Base-by-base conservation (phyloP, 1,140 invertebrate genomes). In the Sycophila sp. region DNA sequence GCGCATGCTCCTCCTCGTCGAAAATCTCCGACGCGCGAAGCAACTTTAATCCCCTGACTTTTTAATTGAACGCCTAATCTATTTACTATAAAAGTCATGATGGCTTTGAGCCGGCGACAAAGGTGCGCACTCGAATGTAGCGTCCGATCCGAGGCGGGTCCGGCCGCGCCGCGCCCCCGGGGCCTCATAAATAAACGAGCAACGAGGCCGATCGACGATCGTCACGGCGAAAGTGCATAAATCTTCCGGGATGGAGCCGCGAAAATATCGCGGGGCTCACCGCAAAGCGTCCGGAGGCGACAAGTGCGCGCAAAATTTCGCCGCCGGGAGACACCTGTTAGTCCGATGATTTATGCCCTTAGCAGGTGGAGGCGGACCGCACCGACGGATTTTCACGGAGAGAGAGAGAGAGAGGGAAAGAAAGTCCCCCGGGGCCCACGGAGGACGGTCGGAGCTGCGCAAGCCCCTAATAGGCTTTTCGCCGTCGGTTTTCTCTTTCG, bases 271-370 rank as follows among this genome's bases (percentile, higher is more conserved):
- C 28, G 47, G 47, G 38, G 28, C 40, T 67, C 40, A 67, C 64
- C 64, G 30, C 64, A 67, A 67, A n/a, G 24, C 36, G 22, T n/a
- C n/a, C n/a, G n/a, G n/a, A n/a, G 32, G 26, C 34, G 55, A 55
- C 62, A 65, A 65, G 49, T 53, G 36, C 36, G 22, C 11, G 17
- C 51, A 60, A 71, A 74, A 74, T 60, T 68, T 11, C 28, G 69
- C 42, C 53, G 66, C 72, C 47, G 24, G 28, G 64, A 75, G 70
- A 73, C 76, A 80, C 78, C 78, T 78, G 78, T 64, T 22, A 30
- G 32, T 24, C 28, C 47, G 34, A 72, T 80, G 80, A 81, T 81
- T 81, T 81, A 80, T 80, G 74, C 72, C 63, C 77, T 71, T 56
- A 74, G 73, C 79, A 80, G 79, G 78, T 80, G 79, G 74, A 80